Evolutionary conservation across 1,140 invertebrate species (phyloP).

Genomic region (Ips typographus): DNA sequence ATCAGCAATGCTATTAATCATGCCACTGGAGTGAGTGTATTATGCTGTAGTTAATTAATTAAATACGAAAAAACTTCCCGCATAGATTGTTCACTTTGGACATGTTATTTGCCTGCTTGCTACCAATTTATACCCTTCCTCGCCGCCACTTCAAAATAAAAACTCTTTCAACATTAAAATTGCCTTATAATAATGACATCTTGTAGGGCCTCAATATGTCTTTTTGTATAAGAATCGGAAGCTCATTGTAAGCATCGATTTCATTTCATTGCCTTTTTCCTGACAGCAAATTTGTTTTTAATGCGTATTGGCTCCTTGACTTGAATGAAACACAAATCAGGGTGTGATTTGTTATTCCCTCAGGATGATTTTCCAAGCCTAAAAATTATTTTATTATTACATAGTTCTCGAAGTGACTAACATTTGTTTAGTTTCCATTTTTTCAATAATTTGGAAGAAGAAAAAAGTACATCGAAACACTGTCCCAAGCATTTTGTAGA

Average conservation of each 20-base stretch:
- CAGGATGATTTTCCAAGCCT: too few species aligned
- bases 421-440: not conserved
- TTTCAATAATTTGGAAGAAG: not conserved
- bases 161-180: slow-evolving; percentile 14
- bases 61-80: slow-evolving; percentile 31
- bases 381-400: too few species aligned
- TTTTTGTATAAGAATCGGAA: too few species aligned
- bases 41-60: slow-evolving; percentile 35
- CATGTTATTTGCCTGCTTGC: slow-evolving; percentile 28
- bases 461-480: not conserved
- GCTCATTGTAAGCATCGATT: too few species aligned
- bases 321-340: too few species aligned
- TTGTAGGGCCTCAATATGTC: too few species aligned
- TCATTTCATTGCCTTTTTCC: too few species aligned
- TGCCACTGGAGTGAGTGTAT: slow-evolving; percentile 32
- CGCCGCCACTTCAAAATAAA: slow-evolving; percentile 10
- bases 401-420: too few species aligned
- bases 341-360: too few species aligned
- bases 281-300: slow-evolving; percentile 2
- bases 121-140: slow-evolving; percentile 16
- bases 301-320: too few species aligned
- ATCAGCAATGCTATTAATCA: slow-evolving; percentile 34
- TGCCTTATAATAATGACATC: slow-evolving; percentile 18
- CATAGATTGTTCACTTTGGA: slow-evolving; percentile 29
- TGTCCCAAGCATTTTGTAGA: too few species aligned